These are phyloP conservation scores for Grallaria varia DNA, from an alignment of 2,113 vertebrate species.

Conservation along the genomic window DNA sequence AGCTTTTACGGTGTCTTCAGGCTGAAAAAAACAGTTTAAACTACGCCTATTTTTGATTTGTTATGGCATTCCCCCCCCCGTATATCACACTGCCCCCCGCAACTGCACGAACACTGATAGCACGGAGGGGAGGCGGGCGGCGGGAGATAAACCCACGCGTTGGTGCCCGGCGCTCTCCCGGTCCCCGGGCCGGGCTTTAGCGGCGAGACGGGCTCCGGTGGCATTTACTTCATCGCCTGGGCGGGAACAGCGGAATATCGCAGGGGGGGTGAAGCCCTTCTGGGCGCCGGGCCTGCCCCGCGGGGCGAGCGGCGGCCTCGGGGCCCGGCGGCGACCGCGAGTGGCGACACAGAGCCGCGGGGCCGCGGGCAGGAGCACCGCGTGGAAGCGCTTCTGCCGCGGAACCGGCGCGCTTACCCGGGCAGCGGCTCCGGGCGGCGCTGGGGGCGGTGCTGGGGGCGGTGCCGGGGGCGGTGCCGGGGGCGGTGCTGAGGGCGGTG, in stretches of 20 bases:
- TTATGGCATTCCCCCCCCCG: too few relatives aligned
- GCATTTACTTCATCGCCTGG: not conserved
- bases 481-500: too few relatives aligned
- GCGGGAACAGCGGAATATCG: too few relatives aligned
- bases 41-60: not conserved
- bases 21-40: not conserved
- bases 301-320: too few relatives aligned
- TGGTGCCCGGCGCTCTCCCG: not conserved
- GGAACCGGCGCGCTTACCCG: too few relatives aligned
- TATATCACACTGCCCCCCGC: not conserved
- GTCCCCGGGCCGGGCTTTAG: not conserved
- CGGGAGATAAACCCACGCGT: slow-evolving; percentile 18
- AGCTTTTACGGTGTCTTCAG: not conserved
- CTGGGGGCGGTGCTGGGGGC: slow-evolving; percentile 7
- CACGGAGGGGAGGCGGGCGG: not conserved
- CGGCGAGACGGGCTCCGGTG: not conserved
- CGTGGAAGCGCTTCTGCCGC: too few relatives aligned
- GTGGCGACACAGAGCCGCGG: too few relatives aligned
- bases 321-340: too few relatives aligned
- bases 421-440: too few relatives aligned
- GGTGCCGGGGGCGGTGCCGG: slow-evolving; percentile 41
- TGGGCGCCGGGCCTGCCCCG: too few relatives aligned
- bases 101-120: not conserved
- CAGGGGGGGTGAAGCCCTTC: too few relatives aligned
- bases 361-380: too few relatives aligned